phyloP scores from a whole-genome alignment of 2,113 vertebrate species.

The Ceuthmochares aereus region DNA sequence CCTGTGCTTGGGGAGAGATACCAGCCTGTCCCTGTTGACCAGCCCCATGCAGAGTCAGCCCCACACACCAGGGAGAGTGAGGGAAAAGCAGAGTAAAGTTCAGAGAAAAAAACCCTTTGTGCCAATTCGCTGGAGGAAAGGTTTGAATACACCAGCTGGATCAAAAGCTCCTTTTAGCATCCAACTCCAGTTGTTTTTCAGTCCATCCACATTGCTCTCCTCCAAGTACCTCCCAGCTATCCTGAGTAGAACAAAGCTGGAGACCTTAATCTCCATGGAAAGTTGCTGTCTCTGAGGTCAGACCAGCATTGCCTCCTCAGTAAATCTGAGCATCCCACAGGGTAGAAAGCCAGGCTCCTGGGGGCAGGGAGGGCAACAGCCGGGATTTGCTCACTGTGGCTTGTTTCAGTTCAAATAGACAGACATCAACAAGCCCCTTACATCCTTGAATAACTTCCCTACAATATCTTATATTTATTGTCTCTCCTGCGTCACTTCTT shows the following conservation, averaged over 20 bases:
- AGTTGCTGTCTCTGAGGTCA: rapidly evolving
- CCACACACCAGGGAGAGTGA: neutral
- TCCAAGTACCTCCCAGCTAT: neutral
- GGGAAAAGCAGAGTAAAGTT: neutral
- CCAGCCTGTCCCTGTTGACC: neutral
- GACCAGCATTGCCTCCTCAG: neutral
- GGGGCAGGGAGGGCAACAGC: neutral
- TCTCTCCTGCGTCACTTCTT: neutral
- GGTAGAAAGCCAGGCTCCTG: rapidly evolving
- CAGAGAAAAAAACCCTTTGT: neutral
- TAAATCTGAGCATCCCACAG: neutral
- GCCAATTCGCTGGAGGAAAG: neutral
- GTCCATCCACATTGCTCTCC: neutral
- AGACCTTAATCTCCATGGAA: neutral
- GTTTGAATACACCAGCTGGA: neutral
- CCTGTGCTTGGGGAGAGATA: neutral
- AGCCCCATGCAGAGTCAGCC: neutral
- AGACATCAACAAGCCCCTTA: neutral
- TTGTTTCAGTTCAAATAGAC: neutral
- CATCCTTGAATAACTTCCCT: neutral
- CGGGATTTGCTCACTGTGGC: neutral
- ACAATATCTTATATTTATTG: neutral
- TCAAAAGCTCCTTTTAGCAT: slow-evolving; percentile 1
- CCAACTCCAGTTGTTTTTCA: neutral
- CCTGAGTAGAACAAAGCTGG: neutral